These are phyloP conservation scores for Coracias cyanogaster DNA, from an alignment of 2,797 vertebrate species.

Conservation along the genomic window DNA sequence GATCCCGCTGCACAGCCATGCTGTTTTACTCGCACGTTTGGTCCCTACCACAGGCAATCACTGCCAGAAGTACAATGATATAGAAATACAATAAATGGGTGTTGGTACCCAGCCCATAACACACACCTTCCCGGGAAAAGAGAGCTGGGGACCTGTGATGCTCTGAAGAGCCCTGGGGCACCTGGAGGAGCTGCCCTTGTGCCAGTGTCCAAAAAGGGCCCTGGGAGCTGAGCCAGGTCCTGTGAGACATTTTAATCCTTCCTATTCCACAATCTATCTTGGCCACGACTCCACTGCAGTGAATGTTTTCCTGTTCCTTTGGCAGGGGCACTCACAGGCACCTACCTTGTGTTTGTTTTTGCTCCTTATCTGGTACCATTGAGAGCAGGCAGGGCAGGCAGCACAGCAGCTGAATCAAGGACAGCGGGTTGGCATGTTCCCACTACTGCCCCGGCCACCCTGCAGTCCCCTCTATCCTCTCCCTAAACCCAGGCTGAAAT, in stretches of 20 bases:
- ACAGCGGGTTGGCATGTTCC: background rate
- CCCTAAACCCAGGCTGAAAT: background rate
- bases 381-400: background rate
- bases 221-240: slow-evolving; percentile 1
- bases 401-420: background rate
- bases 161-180: background rate
- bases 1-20: background rate
- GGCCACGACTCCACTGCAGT: background rate
- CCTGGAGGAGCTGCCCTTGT: background rate
- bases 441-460: background rate
- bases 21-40: background rate
- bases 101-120: background rate
- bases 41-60: background rate
- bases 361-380: slow-evolving; percentile 9
- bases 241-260: background rate
- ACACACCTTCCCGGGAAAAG: background rate
- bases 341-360: slow-evolving; percentile 7
- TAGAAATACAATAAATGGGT: background rate
- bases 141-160: background rate
- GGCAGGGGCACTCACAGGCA: background rate
- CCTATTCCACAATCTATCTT: background rate
- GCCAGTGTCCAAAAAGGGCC: background rate
- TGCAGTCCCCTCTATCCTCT: background rate
- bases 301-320: background rate
- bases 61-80: background rate